phyloP scores from a whole-genome alignment of 1,140 invertebrate species.

The Lordiphosa collinella region DNA sequence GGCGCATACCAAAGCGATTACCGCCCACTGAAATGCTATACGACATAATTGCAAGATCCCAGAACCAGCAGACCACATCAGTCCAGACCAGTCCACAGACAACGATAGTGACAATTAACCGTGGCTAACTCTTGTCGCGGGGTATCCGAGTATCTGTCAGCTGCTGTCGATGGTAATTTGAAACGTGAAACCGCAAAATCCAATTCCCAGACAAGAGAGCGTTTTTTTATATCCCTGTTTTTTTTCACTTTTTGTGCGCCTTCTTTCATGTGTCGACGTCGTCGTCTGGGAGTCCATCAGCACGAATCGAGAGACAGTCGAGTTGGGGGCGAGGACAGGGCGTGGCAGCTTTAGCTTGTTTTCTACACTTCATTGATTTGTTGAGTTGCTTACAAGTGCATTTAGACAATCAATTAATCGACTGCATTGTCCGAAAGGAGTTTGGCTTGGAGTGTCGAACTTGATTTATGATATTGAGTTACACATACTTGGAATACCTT shows the following conservation, averaged over 20 bases:
- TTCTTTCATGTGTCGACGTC: slow-evolving; percentile 2
- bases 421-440: slow-evolving; percentile 46
- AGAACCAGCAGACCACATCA: slow-evolving; percentile 9
- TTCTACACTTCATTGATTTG: slow-evolving; percentile 74
- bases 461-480: slow-evolving; percentile 71
- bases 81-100: slow-evolving; percentile 23
- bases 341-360: slow-evolving; percentile 44
- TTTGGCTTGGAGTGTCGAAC: slow-evolving; percentile 41
- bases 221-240: slow-evolving; percentile 37
- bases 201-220: slow-evolving; percentile 70
- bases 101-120: slow-evolving; percentile 74
- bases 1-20: slow-evolving; percentile 35
- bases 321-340: slow-evolving; percentile 1
- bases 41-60: slow-evolving; percentile 53
- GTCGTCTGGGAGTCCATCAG: slow-evolving; percentile 19
- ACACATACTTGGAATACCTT: slow-evolving; percentile 50
- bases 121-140: slow-evolving; percentile 54
- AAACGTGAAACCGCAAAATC: slow-evolving; percentile 76
- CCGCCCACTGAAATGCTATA: slow-evolving; percentile 56
- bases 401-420: slow-evolving; percentile 78
- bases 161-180: slow-evolving; percentile 75
- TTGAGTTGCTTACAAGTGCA: slow-evolving; percentile 75
- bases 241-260: slow-evolving; percentile 12
- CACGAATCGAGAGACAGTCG: neutral
- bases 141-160: slow-evolving; percentile 40